A percentile compares a stretch with the other conserved stretches of the same genome.
These are phyloP conservation scores for Stegostoma tigrinum DNA, from an alignment of 2,113 vertebrate species.

Conservation along the genomic window DNA sequence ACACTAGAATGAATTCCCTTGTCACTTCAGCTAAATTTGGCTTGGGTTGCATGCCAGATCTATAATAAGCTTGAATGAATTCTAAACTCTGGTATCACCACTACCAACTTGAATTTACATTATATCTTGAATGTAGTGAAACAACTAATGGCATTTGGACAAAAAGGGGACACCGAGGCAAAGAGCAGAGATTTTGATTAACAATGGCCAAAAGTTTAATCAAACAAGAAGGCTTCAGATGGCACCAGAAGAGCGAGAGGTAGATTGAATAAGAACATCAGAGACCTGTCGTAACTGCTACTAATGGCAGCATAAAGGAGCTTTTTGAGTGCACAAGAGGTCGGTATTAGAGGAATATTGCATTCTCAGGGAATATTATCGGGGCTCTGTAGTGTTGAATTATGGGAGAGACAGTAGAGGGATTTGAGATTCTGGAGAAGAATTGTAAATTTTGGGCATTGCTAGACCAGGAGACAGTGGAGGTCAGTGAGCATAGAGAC, in stretches of 20 bases:
- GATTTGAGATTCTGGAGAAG: not conserved
- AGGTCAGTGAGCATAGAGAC: too few species aligned
- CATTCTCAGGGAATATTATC: not conserved
- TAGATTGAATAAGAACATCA: not conserved
- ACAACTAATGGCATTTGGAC: not conserved
- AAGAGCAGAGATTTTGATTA: not conserved
- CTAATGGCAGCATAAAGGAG: not conserved
- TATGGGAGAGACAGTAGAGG: not conserved
- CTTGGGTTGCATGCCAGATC: not conserved
- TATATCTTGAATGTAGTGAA: not conserved
- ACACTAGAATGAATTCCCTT: not conserved
- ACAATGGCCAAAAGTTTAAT: not conserved
- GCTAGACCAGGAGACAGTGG: not conserved
- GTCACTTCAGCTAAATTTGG: not conserved
- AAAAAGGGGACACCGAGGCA: not conserved
- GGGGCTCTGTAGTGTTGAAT: not conserved
- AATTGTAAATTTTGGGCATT: not conserved
- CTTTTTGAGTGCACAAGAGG: not conserved
- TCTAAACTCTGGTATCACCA: not conserved
- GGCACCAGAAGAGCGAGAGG: not conserved
- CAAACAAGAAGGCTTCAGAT: not conserved
- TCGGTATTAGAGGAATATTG: not conserved
- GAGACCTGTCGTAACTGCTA: not conserved
- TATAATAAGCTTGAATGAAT: not conserved
- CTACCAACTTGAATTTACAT: not conserved